A percentile compares a stretch with the other conserved stretches of the same genome.
Evolutionary conservation across 2,888 invertebrate species (phyloP).

Genomic region (Ametastegia equiseti): DNA sequence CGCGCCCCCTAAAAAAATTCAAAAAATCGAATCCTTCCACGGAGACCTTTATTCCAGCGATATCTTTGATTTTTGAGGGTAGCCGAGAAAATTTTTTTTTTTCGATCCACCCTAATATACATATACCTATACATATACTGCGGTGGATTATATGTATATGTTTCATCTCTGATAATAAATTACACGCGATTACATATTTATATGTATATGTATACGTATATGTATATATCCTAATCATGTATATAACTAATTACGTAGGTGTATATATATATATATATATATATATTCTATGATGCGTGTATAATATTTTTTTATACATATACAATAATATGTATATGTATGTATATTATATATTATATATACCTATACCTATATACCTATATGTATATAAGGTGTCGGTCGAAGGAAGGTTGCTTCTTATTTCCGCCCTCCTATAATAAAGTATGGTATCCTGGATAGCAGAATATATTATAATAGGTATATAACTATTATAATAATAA

Average conservation of each 20-base stretch:
- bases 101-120: no score
- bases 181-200: not conserved
- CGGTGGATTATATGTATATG: no score
- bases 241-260: not conserved
- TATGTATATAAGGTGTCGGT: not conserved
- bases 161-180: no score
- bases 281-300: not conserved
- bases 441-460: not conserved
- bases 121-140: no score
- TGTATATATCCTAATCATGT: not conserved
- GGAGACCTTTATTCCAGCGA: no score
- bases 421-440: conserved; percentile 6
- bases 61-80: no score
- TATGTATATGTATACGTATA: not conserved
- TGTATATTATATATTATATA: not conserved
- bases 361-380: not conserved
- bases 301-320: not conserved
- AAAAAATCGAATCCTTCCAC: no score
- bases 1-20: no score
- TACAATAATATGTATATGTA: not conserved
- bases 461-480: not conserved
- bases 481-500: not conserved
- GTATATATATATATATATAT: not conserved
- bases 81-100: no score
- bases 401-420: not conserved